A percentile compares a stretch with the other conserved stretches of the same genome.
These are phyloP conservation scores for Lepidonotus clava DNA, from an alignment of 2,888 invertebrate genomes.

Conservation along the genomic window DNA sequence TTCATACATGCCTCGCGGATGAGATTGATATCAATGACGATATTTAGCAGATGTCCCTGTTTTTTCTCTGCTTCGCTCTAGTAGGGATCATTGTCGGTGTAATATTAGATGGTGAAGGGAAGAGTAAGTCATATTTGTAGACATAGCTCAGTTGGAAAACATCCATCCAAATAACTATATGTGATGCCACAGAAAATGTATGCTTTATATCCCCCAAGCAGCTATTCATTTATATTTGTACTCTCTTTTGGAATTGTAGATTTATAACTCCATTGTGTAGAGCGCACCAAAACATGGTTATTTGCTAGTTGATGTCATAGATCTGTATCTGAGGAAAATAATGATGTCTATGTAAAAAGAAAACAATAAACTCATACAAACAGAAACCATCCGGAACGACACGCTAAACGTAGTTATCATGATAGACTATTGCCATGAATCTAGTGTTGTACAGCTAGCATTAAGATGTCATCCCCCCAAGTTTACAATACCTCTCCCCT, in stretches of 20 bases:
- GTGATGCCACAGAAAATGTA: not conserved
- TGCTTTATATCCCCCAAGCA: not conserved
- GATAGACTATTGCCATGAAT: no score
- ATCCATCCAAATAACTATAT: not conserved
- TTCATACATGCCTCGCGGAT: not conserved
- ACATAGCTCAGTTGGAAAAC: not conserved
- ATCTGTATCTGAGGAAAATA: no score
- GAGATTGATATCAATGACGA: constrained; percentile 30
- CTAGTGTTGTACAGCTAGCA: no score
- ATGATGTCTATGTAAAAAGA: no score
- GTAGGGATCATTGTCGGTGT: not conserved
- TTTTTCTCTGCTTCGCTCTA: not conserved
- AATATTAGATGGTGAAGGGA: not conserved
- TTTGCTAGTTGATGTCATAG: no score
- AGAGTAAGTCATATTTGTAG: constrained; percentile 12
- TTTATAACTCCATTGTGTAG: no score
- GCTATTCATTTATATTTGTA: not conserved
- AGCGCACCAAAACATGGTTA: no score
- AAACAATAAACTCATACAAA: no score
- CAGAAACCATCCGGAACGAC: no score
- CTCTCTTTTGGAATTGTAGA: not conserved
- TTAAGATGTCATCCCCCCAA: no score
- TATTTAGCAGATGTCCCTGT: constrained; percentile 30
- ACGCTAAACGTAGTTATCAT: no score
- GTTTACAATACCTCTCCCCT: no score